A percentile compares a stretch with the other conserved stretches of the same genome.
Conservation (phyloP, 64 coral and sea anemone genomes). For the Stichodactyla mertensii region DNA sequence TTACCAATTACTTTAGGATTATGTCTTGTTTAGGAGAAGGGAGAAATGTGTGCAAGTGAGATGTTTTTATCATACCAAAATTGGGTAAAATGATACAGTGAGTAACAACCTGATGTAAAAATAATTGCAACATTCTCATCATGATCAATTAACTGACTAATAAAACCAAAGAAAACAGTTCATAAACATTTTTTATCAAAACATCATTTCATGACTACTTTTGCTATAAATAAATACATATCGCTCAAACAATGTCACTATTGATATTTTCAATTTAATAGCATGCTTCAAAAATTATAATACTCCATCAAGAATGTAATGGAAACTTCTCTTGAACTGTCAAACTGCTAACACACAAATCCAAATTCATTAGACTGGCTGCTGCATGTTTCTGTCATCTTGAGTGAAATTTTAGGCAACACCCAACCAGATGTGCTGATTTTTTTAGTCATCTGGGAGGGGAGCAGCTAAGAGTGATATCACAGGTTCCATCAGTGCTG, state of each 20-base stretch:
- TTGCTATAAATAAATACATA: neutral
- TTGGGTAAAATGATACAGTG: no score
- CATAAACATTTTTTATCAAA: neutral
- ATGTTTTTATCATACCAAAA: no score
- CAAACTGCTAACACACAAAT: neutral
- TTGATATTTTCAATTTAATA: no score
- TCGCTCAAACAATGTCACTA: neutral
- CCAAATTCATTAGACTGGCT: neutral
- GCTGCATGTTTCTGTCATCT: neutral
- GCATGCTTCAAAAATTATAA: neutral
- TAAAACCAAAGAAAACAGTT: neutral
- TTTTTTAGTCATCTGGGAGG: neutral
- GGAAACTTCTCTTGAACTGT: neutral
- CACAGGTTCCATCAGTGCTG: slow-evolving; percentile 27
- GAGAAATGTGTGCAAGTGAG: no score
- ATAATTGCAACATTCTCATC: neutral
- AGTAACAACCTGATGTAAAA: neutral
- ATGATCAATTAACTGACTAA: neutral
- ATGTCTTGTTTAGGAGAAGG: no score
- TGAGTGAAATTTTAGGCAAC: neutral
- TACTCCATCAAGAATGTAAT: neutral
- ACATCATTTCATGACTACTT: neutral
- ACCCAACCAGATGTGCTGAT: neutral
- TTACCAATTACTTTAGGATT: no score
- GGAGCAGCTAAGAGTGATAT: slow-evolving; percentile 4